Percentiles rank a stretch among this genome's conserved stretches.
Conservation (phyloP, 2,113 vertebrate species). For the Mustela lutreola region DNA sequence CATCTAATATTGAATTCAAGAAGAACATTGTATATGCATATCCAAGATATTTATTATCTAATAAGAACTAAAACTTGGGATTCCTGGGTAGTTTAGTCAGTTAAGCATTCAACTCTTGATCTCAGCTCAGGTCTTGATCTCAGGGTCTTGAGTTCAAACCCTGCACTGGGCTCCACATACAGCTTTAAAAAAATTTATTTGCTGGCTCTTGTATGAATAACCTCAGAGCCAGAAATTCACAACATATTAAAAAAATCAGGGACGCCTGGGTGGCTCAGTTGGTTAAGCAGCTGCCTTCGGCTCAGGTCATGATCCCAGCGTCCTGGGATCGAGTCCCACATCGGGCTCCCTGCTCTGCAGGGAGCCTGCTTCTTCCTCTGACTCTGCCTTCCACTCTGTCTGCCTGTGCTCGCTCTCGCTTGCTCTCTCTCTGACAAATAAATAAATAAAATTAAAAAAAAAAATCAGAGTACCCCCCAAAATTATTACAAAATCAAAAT, state of each 20-base stretch:
- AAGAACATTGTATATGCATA: background rate
- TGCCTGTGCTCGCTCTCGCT: no score
- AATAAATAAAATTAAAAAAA: no score
- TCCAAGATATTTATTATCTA: constrained; percentile 11
- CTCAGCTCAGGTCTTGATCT: background rate
- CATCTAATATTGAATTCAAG: constrained; percentile 50
- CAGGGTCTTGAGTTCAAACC: background rate
- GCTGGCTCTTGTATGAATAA: background rate
- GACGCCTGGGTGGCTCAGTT: no score
- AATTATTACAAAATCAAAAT: constrained; percentile 49
- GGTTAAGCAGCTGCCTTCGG: no score
- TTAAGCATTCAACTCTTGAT: background rate
- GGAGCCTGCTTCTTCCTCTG: no score
- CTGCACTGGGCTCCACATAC: background rate
- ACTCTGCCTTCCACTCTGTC: no score
- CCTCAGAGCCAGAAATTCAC: background rate
- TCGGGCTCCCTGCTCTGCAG: no score
- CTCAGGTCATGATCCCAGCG: no score
- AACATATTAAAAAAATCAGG: background rate
- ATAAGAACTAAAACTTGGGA: constrained; percentile 1
- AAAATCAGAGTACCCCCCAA: background rate
- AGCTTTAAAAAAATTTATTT: background rate
- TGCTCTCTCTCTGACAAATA: no score
- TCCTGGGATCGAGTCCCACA: no score
- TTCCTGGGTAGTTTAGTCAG: background rate